Base-by-base conservation (phyloP, 2,113 vertebrate species). In the Xiphorhynchus elegans region DNA sequence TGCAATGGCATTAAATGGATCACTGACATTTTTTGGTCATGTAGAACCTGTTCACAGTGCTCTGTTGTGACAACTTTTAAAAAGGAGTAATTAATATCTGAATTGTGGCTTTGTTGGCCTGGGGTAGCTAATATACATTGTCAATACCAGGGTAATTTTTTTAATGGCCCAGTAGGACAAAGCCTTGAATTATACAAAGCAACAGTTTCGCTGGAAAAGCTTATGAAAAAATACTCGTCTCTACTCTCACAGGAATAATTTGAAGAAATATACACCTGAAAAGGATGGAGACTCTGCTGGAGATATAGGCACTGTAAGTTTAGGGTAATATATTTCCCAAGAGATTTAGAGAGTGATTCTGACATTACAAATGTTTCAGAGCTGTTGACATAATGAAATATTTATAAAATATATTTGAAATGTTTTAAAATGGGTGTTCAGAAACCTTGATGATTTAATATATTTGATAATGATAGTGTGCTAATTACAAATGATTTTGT, bases 231-330 rank as follows among this genome's bases (percentile, higher is more conserved):
- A 87, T 19, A 82, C 31, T 70, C 42, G 26, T 95, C 19, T 95
- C 28, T 28, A 80, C 53, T 64, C 26, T 89, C 49, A 95, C 37
- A 84, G 12, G 69, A 94, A 86, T 88, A 81, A 95, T 88, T 92
- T 89, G 77, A 92, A 81, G 46, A 82, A 96, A 95, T 67, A 66
- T 5, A 84, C 20, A 55, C 25, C 11, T 55, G 39, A 92, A 40
- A 81, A 92, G 95, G 79, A 89, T 53, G 7, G 58, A 95, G n/a
- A 79, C 24, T 76, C 73, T 80, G 28, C 8, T 88, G 82, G 93
- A 91, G 60, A 64, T 85, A n/a, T 58, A 92, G 47, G 24, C 33
- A 78, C 68, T 84, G 42, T 85, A 94, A 96, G 90, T 84, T 84
- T 79, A 83, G 26, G n/a, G 77, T 84, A 87, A 74, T 88, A 84